A percentile compares a stretch with the other conserved stretches of the same genome.
These are phyloP conservation scores for Sebastes fasciatus DNA, from an alignment of 2,113 vertebrate species.

Conservation along the genomic window DNA sequence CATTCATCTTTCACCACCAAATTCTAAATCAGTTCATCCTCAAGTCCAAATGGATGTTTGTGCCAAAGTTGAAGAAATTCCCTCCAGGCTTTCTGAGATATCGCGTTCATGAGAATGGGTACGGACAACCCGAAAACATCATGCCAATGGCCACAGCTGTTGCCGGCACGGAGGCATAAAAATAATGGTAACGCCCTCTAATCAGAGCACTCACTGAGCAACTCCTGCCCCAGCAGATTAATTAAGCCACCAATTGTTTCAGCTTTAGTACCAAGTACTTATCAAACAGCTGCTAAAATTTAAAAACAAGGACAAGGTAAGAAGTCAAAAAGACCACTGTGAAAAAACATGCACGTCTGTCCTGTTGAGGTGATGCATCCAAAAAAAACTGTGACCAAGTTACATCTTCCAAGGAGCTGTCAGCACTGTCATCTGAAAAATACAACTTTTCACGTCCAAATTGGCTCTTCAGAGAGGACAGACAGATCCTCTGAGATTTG, in stretches of 20 bases:
- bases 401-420: background rate
- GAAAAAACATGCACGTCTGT: background rate
- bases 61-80: too few relatives aligned
- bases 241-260: background rate
- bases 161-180: too few relatives aligned
- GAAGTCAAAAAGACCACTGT: background rate
- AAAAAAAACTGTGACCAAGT: background rate
- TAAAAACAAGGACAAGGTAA: background rate
- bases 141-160: too few relatives aligned
- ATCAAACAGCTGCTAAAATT: background rate
- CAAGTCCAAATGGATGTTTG: too few relatives aligned
- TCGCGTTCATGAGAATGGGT: too few relatives aligned
- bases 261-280: background rate
- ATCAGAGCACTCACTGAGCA: too few relatives aligned
- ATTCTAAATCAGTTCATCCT: too few relatives aligned
- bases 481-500: background rate
- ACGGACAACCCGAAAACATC: too few relatives aligned
- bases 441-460: background rate
- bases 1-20: too few relatives aligned
- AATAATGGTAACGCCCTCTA: too few relatives aligned
- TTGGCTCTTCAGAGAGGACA: background rate
- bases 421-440: background rate
- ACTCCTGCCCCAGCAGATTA: too few relatives aligned
- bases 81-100: too few relatives aligned
- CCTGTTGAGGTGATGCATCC: background rate